Percentiles rank a stretch among this genome's conserved stretches.
Evolutionary conservation across 2,113 vertebrate genomes (phyloP).

Genomic region (Tricholaema leucomelas): DNA sequence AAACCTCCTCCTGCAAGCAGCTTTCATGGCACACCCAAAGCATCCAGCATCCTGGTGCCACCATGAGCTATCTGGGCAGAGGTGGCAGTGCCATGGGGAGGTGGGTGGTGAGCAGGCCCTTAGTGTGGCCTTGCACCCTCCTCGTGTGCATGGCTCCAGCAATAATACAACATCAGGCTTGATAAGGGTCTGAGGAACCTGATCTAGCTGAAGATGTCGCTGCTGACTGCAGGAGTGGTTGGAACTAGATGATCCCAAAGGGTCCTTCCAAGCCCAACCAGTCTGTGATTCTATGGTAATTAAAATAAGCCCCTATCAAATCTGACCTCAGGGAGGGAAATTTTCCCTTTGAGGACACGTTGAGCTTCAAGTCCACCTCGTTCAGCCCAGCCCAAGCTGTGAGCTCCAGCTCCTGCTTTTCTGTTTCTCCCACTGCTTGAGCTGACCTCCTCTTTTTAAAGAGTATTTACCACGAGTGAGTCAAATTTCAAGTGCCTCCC

Average conservation of each 20-base stretch:
- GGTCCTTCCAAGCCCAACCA: too few species aligned
- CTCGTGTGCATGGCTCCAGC: accelerated
- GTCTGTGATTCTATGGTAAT: too few species aligned
- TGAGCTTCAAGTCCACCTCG: accelerated
- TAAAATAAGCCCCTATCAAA: background rate
- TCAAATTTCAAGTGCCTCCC: background rate
- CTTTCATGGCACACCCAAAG: accelerated
- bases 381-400: background rate
- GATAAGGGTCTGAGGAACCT: too few species aligned
- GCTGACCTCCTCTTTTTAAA: background rate
- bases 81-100: background rate
- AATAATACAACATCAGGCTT: background rate
- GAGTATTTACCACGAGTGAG: accelerated
- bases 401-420: accelerated
- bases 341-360: background rate
- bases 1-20: background rate
- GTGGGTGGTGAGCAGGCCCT: background rate
- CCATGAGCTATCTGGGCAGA: background rate
- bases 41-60: background rate
- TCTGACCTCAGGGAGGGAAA: accelerated
- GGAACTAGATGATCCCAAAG: too few species aligned
- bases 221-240: too few species aligned
- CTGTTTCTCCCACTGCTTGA: accelerated
- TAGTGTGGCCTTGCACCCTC: background rate
- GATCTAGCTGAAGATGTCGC: too few species aligned